phyloP scores from a whole-genome alignment of 2,888 invertebrate species.

The Nasonia oneida region DNA sequence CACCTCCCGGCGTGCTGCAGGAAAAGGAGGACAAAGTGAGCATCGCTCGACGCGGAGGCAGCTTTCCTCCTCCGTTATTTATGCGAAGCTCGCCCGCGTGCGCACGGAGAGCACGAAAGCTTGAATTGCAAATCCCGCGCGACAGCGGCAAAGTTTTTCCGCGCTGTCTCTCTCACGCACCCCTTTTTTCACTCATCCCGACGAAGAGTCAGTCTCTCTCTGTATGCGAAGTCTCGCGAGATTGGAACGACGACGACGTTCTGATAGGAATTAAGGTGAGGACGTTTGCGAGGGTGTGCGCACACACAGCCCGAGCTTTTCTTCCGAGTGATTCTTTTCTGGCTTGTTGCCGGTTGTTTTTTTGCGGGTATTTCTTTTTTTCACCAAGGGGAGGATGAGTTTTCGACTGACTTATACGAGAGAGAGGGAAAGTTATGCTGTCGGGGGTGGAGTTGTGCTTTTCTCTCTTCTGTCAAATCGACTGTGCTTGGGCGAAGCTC shows the following conservation, averaged over 20 bases:
- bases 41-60: neutral
- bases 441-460: neutral
- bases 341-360: neutral
- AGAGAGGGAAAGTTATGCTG: neutral
- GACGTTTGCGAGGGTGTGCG: neutral
- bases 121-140: slow-evolving; percentile 52
- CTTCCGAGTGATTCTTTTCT: slow-evolving; percentile 1
- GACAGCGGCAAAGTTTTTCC: slow-evolving; percentile 30
- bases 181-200: neutral
- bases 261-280: slow-evolving; percentile 24
- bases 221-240: neutral
- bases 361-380: neutral
- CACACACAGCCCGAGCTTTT: neutral
- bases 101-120: neutral
- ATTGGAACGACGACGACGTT: neutral
- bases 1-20: neutral
- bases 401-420: neutral
- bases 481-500: too few relatives aligned
- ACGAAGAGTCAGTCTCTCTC: neutral
- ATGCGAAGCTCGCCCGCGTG: slow-evolving; percentile 38
- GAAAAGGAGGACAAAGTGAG: slow-evolving; percentile 1
- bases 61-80: slow-evolving; percentile 38
- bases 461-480: neutral
- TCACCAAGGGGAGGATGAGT: neutral
- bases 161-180: neutral